Evolutionary conservation across 2,888 invertebrate genomes (phyloP).

Genomic region (Myathropa florea): DNA sequence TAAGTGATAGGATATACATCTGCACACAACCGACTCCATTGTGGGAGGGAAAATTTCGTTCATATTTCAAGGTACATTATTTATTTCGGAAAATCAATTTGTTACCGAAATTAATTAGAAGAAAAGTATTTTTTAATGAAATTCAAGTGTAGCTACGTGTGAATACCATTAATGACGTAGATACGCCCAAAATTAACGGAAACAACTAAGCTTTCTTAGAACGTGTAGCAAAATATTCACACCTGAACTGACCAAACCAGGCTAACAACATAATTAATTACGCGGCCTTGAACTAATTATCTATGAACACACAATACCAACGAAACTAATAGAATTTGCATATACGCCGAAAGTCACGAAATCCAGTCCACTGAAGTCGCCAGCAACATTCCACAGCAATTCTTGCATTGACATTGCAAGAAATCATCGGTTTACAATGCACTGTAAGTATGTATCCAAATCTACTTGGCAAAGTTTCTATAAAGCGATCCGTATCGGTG

Average conservation of each 20-base stretch:
- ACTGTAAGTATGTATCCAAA: background rate
- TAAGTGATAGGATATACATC: too few relatives aligned
- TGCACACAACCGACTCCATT: too few relatives aligned
- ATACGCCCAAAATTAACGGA: background rate
- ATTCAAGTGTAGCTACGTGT: too few relatives aligned
- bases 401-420: constrained; percentile 60
- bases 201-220: background rate
- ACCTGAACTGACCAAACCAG: background rate
- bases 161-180: too few relatives aligned
- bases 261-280: background rate
- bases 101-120: too few relatives aligned
- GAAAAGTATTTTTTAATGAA: too few relatives aligned
- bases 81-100: too few relatives aligned
- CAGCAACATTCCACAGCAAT: constrained; percentile 6
- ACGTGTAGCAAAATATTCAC: background rate
- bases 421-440: constrained; percentile 34
- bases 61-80: too few relatives aligned
- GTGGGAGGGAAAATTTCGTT: too few relatives aligned
- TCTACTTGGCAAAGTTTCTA: background rate
- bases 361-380: background rate
- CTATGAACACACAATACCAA: constrained; percentile 6
- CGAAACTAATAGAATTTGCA: background rate
- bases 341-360: background rate
- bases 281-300: constrained; percentile 53
- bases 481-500: background rate